Evolutionary conservation across 2,113 vertebrate species (phyloP).

Genomic region (Casuarius casuarius): DNA sequence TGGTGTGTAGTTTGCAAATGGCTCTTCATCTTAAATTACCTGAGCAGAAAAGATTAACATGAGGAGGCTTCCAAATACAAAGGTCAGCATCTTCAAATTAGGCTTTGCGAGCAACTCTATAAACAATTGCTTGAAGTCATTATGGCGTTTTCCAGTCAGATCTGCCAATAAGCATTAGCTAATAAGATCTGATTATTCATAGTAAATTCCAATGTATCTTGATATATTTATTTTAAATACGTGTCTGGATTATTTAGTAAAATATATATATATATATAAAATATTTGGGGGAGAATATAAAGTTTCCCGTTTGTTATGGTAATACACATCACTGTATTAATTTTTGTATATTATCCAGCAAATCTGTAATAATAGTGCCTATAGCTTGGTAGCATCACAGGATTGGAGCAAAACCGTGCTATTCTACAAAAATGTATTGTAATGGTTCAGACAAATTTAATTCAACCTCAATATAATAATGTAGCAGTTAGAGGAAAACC

Average conservation of each 20-base stretch:
- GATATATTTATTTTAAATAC: not conserved
- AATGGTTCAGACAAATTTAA: not conserved
- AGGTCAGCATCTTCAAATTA: not conserved
- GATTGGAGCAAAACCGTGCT: not conserved
- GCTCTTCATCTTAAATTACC: not conserved
- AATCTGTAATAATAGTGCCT: not conserved
- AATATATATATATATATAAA: not conserved
- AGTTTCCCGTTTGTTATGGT: not conserved
- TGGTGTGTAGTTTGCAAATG: not conserved
- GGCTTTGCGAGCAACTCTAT: not conserved
- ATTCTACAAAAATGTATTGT: not conserved
- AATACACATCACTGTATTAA: not conserved
- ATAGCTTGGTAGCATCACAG: not conserved
- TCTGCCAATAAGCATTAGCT: not conserved
- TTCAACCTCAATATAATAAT: not conserved
- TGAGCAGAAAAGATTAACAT: not conserved
- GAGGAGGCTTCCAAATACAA: not conserved
- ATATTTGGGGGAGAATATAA: not conserved
- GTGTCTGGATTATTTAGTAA: not conserved
- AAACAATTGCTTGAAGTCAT: not conserved
- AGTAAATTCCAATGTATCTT: not conserved
- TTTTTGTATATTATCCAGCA: not conserved
- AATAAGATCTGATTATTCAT: not conserved
- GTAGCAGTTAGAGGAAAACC: not conserved
- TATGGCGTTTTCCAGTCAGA: not conserved